Conservation (phyloP, 2,888 invertebrate species). For the Drosophila hamatofila region DNA sequence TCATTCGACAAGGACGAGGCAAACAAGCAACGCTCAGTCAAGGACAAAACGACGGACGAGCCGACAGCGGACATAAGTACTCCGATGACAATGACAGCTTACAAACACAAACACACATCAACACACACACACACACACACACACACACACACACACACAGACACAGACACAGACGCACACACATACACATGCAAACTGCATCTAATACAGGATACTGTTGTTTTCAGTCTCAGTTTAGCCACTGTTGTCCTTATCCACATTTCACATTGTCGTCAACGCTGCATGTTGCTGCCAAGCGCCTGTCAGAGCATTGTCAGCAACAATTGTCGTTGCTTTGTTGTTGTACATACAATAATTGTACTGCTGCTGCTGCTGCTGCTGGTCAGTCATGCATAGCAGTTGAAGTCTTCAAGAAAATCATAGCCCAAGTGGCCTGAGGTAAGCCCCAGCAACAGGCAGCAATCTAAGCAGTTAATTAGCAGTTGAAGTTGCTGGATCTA, state of each 20-base stretch:
- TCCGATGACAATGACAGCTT: constrained; percentile 62
- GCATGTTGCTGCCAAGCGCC: constrained; percentile 66
- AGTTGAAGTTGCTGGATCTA: constrained; percentile 7
- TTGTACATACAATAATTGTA: constrained; percentile 51
- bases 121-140: constrained; percentile 32
- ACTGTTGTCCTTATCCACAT: constrained; percentile 33
- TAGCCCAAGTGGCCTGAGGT: constrained; percentile 36
- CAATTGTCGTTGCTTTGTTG: constrained; percentile 28
- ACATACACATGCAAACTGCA: constrained; percentile 40
- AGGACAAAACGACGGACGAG: constrained; percentile 46
- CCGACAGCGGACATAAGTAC: constrained; percentile 46
- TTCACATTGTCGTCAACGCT: constrained; percentile 30
- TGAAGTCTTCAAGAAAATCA: constrained; percentile 47
- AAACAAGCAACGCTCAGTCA: constrained; percentile 63
- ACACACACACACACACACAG: constrained; percentile 28
- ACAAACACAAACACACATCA: constrained; percentile 59
- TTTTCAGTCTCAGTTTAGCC: constrained; percentile 66
- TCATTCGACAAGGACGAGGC: constrained; percentile 64
- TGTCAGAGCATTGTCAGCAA: constrained; percentile 76
- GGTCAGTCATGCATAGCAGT: constrained; percentile 18
- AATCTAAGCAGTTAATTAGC: constrained; percentile 33
- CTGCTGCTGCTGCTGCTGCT: constrained; percentile 25
- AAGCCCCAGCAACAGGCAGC: constrained; percentile 4
- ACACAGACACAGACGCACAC: constrained; percentile 21
- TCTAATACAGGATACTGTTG: constrained; percentile 69